phyloP scores from a whole-genome alignment of 2,888 invertebrate species.

The Entomobrya multifasciata region DNA sequence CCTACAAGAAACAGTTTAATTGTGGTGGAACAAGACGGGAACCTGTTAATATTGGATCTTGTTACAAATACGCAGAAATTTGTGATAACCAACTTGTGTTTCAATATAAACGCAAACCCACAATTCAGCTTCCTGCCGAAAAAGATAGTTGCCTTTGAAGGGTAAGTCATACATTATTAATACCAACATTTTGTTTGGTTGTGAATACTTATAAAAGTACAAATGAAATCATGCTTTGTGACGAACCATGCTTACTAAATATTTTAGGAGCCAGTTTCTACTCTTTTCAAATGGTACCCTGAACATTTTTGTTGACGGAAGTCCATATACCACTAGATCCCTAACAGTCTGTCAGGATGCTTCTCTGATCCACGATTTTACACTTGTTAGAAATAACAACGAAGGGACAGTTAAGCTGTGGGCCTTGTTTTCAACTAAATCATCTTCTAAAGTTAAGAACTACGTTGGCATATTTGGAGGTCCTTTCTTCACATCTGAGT shows the following conservation, averaged over 20 bases:
- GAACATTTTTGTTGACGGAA: constrained; percentile 63
- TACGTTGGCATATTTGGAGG: constrained; percentile 75
- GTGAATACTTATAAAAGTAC: no score
- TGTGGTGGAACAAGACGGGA: constrained; percentile 67
- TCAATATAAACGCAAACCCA: background rate
- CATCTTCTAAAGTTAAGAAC: constrained; percentile 21
- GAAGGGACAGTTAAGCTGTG: constrained; percentile 73
- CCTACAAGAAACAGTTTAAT: constrained; percentile 65
- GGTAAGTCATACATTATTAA: constrained; percentile 63
- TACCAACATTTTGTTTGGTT: no score
- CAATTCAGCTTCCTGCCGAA: constrained; percentile 32
- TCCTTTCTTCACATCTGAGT: constrained; percentile 68
- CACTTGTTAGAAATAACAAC: constrained; percentile 59
- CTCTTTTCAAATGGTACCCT: constrained; percentile 74
- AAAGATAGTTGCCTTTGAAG: constrained; percentile 69
- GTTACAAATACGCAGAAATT: background rate
- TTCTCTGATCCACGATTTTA: constrained; percentile 73
- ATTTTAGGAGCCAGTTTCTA: constrained; percentile 71
- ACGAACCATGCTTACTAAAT: background rate
- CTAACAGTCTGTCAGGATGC: background rate
- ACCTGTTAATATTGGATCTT: constrained; percentile 21
- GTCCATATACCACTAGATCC: constrained; percentile 15
- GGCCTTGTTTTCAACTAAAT: constrained; percentile 65
- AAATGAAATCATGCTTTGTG: no score
- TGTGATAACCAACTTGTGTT: background rate